phyloP scores from a whole-genome alignment of 2,113 vertebrate genomes.

The Cyanistes caeruleus region DNA sequence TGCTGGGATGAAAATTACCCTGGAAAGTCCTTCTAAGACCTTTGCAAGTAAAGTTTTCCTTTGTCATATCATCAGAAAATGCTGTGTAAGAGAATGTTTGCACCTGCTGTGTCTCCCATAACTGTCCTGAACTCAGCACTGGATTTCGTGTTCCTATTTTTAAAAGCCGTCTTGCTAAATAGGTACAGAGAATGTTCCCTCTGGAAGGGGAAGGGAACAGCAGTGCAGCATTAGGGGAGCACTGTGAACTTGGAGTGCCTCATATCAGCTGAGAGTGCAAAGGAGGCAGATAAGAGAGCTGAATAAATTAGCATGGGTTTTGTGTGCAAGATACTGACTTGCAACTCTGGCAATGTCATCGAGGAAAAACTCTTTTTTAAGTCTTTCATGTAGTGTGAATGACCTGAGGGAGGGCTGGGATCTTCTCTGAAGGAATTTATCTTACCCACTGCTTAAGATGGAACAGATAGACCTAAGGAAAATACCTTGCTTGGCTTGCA shows the following conservation, averaged over 20 bases:
- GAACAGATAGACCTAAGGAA: neutral
- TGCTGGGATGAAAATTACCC: neutral
- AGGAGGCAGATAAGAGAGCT: slow-evolving; percentile 18
- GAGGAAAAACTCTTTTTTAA: neutral
- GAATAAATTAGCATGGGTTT: neutral
- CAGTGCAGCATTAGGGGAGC: neutral
- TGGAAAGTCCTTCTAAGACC: neutral
- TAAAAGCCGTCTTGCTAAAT: slow-evolving; percentile 42
- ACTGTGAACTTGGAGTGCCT: neutral
- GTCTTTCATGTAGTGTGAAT: neutral
- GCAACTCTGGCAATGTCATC: neutral
- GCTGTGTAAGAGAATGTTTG: slow-evolving; percentile 21
- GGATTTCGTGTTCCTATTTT: slow-evolving; percentile 50
- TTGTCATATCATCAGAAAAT: neutral
- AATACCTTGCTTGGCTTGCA: neutral
- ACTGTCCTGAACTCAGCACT: neutral
- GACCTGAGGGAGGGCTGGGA: neutral
- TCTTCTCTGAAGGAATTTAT: neutral
- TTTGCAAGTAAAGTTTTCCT: neutral
- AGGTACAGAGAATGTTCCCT: neutral
- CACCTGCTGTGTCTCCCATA: slow-evolving; percentile 20
- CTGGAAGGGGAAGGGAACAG: slow-evolving; percentile 8
- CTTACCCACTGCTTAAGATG: neutral
- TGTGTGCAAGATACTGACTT: neutral
- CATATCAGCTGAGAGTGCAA: neutral